Evolutionary conservation across 2,888 invertebrate species (phyloP), one percentile per base, ranked within the genome.

Genomic region (Leptinotarsa rubiginosa): DNA sequence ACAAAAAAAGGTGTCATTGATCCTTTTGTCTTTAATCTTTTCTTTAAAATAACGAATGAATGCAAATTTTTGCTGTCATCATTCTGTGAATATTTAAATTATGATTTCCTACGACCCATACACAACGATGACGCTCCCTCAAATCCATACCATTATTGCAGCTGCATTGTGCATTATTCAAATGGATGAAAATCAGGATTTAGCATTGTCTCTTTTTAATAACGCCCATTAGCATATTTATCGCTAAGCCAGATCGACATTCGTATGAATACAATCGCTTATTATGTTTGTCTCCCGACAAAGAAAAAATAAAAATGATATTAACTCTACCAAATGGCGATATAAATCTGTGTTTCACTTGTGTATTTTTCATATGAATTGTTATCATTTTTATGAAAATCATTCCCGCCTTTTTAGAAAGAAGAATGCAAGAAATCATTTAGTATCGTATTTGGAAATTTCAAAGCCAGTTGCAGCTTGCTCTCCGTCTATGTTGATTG

Each of bases 131-230:
- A 41, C 62, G 41, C 62, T 62, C 62, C 62, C n/a, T 62, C 62
- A 41, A 62, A 62, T 62, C 62, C 62, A 62, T 62, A 62, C 31
- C 62, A 62, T 62, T 62, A 62, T 41, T 31, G 62, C 62, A 62
- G 62, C 31, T 62, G 62, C 62, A 62, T 62, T 62, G 62, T 62
- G 25, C 62, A 62, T 25, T 41, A 62, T 62, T 31, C 62, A 18
- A 62, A 62, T 18, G 62, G 15, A 62, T 62, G 62, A 62, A 62
- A 62, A 62, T 62, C 62, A 41, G 31, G 62, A 62, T 62, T 62
- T 62, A 31, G 62, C 31, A 62, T 62, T 62, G 62, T 62, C 62
- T 62, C 31, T 12, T 31, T 41, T 31, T 62, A 62, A 62, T 62
- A 62, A 41, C 62, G 41, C 16, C 25, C 41, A 62, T 62, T 62